Base-by-base conservation (phyloP, 2,113 vertebrate genomes). In the Calonectris borealis region DNA sequence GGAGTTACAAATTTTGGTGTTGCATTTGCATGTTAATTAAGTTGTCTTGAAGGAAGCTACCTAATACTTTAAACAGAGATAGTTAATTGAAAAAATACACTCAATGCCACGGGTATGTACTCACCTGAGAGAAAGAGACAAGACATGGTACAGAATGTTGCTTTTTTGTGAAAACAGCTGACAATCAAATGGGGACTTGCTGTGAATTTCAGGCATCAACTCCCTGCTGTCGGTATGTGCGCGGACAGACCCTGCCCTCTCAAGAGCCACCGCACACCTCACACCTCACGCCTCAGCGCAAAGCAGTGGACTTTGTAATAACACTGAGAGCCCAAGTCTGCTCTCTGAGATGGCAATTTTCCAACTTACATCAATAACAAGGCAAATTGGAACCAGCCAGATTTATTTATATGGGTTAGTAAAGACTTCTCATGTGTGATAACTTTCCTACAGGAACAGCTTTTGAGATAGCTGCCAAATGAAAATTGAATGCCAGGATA, bases 401-500 rank as follows among this genome's bases (percentile, higher is more conserved):
- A 93, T 95, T 94, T 93, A 93, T 96, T 96, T 96, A 44, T 65
- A 72, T 16, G 73, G 70, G 57, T 95, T 94, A 90, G 73, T 76
- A 87, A 95, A 87, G 78, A 72, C 52, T 93, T 79, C 32, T 64
- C 69, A 85, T 46, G 55, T 88, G 91, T 84, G 86, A 71, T 89
- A 93, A 86, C 70, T 94, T 87, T 85, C 81, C 89, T 90, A 87
- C 34, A 93, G 75, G 87, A 95, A 79, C 73, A 96, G 91, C 77
- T 94, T 95, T 88, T 61, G 70, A 95, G 77, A 87, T 61, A 82
- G 81, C 52, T 96, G 93, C 91, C 93, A 96, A 96, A 91, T 44
- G 86, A 91, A 96, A 96, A 96, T 49, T 49, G 69, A 94, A 76
- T 79, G 84, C 31, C 13, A 25, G 46, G 87, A 76, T 69, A 82